Conservation (phyloP, 2,797 vertebrate genomes). For the Labeo calbasu region DNA sequence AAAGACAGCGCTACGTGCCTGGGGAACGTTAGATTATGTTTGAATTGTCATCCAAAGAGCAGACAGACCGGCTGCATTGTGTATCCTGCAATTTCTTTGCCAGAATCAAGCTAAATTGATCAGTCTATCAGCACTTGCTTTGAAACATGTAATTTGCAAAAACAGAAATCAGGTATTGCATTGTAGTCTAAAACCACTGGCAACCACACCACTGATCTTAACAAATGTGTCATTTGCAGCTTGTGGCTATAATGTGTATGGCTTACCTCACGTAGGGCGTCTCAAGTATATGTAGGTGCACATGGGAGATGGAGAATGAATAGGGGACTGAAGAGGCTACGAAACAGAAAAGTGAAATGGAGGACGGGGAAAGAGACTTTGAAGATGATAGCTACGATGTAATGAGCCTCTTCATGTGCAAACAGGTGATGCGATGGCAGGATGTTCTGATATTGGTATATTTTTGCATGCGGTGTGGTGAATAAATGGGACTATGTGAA, state of each 20-base stretch:
- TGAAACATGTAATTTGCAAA: slow-evolving; percentile 39
- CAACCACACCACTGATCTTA: slow-evolving; percentile 9
- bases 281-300: background rate
- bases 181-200: background rate
- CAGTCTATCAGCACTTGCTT: slow-evolving; percentile 43
- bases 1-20: slow-evolving; percentile 6
- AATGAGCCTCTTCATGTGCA: slow-evolving; percentile 77
- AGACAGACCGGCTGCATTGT: slow-evolving; percentile 39
- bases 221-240: slow-evolving; percentile 14
- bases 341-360: slow-evolving; percentile 69
- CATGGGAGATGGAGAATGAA: slow-evolving; percentile 15
- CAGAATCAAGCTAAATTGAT: slow-evolving; percentile 43
- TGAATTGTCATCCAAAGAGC: slow-evolving; percentile 35
- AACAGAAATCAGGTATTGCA: slow-evolving; percentile 42
- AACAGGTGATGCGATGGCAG: slow-evolving; percentile 69
- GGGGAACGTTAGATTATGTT: slow-evolving; percentile 23
- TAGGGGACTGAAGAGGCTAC: slow-evolving; percentile 74
- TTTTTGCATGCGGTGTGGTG: background rate
- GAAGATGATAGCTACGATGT: slow-evolving; percentile 73
- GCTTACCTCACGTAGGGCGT: background rate
- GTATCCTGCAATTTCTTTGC: slow-evolving; percentile 35
- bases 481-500: slow-evolving; percentile 26
- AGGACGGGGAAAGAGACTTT: slow-evolving; percentile 69
- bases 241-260: background rate
- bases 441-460: background rate